Conservation (phyloP, 1,140 invertebrate genomes). For the Mamestra configurata region DNA sequence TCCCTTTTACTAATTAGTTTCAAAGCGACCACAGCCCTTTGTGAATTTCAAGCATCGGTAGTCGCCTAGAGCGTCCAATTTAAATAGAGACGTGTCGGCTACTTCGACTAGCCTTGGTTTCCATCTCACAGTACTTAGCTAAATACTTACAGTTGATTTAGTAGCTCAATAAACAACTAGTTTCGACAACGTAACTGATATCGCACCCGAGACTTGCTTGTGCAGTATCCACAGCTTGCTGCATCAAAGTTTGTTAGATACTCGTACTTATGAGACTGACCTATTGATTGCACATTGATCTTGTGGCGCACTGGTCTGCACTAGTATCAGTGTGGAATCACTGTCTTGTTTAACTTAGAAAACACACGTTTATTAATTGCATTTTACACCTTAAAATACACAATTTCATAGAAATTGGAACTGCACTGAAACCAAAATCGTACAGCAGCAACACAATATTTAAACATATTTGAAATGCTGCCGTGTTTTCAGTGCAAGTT, state of each 20-base stretch:
- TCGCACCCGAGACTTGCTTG: constrained; percentile 64
- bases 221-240: constrained; percentile 87
- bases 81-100: constrained; percentile 77
- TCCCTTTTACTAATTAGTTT: constrained; percentile 82
- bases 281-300: constrained; percentile 52
- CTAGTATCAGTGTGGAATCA: constrained; percentile 14
- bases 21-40: constrained; percentile 84
- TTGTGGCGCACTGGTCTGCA: neutral
- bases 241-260: constrained; percentile 81
- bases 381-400: constrained; percentile 27
- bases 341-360: constrained; percentile 12
- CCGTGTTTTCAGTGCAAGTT: neutral
- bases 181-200: constrained; percentile 22
- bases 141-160: constrained; percentile 72
- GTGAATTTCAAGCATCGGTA: constrained; percentile 83
- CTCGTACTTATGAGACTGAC: constrained; percentile 41
- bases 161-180: constrained; percentile 73
- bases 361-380: constrained; percentile 19
- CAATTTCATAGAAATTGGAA: constrained; percentile 10
- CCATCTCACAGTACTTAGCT: constrained; percentile 76
- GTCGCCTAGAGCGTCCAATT: constrained; percentile 71
- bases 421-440: neutral
- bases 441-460: neutral
- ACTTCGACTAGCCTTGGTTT: constrained; percentile 73
- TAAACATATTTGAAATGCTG: neutral